Evolutionary conservation across 2,113 vertebrate genomes (phyloP).

Genomic region (Osmerus eperlanus): DNA sequence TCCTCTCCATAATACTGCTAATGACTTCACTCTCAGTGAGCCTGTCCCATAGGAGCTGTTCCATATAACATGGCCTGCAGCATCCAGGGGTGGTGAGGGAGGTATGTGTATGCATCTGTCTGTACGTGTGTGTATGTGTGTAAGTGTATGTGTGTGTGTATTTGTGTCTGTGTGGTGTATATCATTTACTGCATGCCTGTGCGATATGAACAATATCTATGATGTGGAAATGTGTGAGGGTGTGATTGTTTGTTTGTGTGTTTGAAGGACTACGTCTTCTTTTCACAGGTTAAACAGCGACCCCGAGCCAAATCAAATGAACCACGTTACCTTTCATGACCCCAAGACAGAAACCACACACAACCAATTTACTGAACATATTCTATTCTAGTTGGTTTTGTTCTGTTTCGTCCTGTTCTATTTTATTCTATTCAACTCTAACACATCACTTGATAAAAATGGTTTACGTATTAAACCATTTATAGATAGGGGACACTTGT

Average conservation of each 20-base stretch:
- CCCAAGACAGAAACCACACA: too few relatives aligned
- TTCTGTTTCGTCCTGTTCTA: background rate
- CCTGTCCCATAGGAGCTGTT: constrained; percentile 47
- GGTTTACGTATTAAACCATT: background rate
- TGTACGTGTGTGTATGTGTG: constrained; percentile 24
- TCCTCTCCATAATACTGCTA: constrained; percentile 19
- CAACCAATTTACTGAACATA: background rate
- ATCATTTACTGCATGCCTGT: background rate
- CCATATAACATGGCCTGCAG: constrained; percentile 58
- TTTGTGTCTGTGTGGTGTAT: constrained; percentile 12
- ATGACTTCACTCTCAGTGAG: constrained; percentile 35
- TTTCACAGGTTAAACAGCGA: too few relatives aligned
- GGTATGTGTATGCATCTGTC: constrained; percentile 35
- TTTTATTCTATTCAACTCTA: background rate
- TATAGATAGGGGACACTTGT: too few relatives aligned
- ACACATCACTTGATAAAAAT: too few relatives aligned
- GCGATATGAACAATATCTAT: background rate
- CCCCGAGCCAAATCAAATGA: too few relatives aligned
- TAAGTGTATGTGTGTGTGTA: constrained; percentile 26
- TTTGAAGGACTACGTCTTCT: too few relatives aligned
- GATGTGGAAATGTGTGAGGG: background rate
- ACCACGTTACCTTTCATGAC: too few relatives aligned
- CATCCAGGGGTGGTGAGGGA: constrained; percentile 25
- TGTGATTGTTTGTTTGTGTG: constrained; percentile 6
- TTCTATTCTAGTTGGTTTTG: background rate